Evolutionary conservation across 1,140 invertebrate genomes (phyloP), one percentile per base, ranked within the genome.

Genomic region (Zaprionus camerounensis): DNA sequence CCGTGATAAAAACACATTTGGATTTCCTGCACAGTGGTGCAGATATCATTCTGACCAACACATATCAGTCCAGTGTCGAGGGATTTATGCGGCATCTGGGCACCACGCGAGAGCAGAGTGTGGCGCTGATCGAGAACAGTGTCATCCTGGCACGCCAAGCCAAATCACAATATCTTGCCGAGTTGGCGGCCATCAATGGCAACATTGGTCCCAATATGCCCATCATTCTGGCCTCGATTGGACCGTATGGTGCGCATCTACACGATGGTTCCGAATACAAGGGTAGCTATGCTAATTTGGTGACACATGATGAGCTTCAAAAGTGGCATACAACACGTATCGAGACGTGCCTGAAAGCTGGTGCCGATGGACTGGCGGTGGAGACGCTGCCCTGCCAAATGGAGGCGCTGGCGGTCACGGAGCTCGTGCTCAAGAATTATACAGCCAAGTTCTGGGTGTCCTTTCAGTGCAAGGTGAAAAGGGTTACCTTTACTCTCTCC

Each of bases 251-350:
- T 0, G 97, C 98, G 5, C 96, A 95, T 76, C 93, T 98, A 5
- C 95, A 96, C 82, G 97, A 99, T 93, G 96, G 96, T 20, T 98
- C 98, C 0, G 98, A 99, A 93, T 99, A 98, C 88, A 95, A 94
- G 46, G 98, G 98, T 22, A 94, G 94, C 66, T 99, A 99, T 91
- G 95, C 96, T 0, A 95, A 96, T 53, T 94, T 92, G 1, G 94
- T 97, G 7, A 93, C 95, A 24, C 92, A 93, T 17, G 93, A 96
- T 84, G 94, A 83, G 66, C 94, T 99, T 73, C 95, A 94, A 28
- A 94, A 96, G 22, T 98, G 97, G 96, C 98, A 99, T 92, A 93
- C 94, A 71, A 95, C 96, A 1, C 94, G 97, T 26, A 95, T 99
- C 9, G 93, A 95, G 64, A 95, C 96, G 13, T 93, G 98, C 2